Percentiles rank a stretch among this genome's conserved stretches.
These are phyloP conservation scores for Amphimallon solstitiale DNA, from an alignment of 2,888 invertebrate genomes.

Conservation along the genomic window DNA sequence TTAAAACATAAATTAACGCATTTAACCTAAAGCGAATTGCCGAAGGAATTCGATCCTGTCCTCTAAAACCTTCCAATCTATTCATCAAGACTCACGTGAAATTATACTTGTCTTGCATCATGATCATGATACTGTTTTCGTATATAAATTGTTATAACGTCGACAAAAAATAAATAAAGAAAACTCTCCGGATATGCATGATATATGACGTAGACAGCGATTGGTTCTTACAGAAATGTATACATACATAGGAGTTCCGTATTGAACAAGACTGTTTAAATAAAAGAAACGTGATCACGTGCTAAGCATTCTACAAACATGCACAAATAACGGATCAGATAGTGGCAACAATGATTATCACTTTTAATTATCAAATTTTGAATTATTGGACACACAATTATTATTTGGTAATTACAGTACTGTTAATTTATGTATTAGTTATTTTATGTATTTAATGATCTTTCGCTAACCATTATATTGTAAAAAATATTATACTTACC, in stretches of 20 bases:
- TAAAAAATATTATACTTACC: no score
- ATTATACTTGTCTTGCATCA: neutral
- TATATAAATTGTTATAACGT: neutral
- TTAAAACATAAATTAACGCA: slow-evolving; percentile 10
- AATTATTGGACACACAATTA: no score
- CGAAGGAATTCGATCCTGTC: neutral
- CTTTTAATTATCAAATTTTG: no score
- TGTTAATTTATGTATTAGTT: no score
- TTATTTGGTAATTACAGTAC: no score
- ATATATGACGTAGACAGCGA: neutral
- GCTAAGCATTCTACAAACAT: no score
- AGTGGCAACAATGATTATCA: no score
- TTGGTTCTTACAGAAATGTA: neutral
- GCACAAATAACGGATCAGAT: no score
- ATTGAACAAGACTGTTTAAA: neutral
- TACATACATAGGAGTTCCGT: neutral
- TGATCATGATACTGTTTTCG: slow-evolving; percentile 1
- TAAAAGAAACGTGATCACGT: no score
- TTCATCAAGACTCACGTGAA: neutral
- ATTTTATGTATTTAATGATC: no score
- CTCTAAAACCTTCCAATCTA: neutral
- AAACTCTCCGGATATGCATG: slow-evolving; percentile 10
- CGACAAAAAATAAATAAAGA: neutral
- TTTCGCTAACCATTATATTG: no score
- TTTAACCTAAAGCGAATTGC: slow-evolving; percentile 19